Evolutionary conservation across 2,888 invertebrate genomes (phyloP).

Genomic region (Tetheella fluctuosa): DNA sequence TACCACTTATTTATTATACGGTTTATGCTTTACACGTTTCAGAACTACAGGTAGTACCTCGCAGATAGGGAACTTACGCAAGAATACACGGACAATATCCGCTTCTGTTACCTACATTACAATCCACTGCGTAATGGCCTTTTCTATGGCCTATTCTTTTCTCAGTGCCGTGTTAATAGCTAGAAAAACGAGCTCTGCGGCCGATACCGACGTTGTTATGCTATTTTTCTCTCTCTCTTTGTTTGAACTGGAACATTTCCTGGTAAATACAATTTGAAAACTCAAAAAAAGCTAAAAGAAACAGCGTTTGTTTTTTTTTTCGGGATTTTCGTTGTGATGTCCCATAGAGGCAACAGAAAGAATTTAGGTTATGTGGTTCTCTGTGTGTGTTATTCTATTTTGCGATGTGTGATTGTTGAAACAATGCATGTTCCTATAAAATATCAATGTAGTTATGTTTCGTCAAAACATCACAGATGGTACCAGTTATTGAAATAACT

Average conservation of each 20-base stretch:
- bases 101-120: conserved; percentile 17
- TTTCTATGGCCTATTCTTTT: conserved; percentile 39
- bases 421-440: neutral
- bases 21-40: neutral
- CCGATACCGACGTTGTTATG: conserved; percentile 17
- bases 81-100: conserved; percentile 26
- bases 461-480: too few relatives aligned
- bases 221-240: conserved; percentile 14
- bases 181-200: conserved; percentile 26
- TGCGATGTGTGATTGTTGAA: too few relatives aligned
- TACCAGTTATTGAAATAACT: too few relatives aligned
- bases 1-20: too few relatives aligned
- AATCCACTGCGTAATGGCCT: conserved; percentile 25
- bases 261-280: conserved; percentile 16
- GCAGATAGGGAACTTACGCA: conserved; percentile 21
- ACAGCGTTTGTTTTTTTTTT: conserved; percentile 4
- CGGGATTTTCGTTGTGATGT: neutral
- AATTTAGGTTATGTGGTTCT: neutral
- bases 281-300: too few relatives aligned
- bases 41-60: conserved; percentile 15
- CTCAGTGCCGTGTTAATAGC: conserved; percentile 33
- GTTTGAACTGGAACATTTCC: conserved; percentile 14
- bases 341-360: conserved; percentile 4
- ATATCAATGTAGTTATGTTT: too few relatives aligned
- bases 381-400: too few relatives aligned